phyloP scores from a whole-genome alignment of 2,888 invertebrate species.

The Elgonia sp. region DNA sequence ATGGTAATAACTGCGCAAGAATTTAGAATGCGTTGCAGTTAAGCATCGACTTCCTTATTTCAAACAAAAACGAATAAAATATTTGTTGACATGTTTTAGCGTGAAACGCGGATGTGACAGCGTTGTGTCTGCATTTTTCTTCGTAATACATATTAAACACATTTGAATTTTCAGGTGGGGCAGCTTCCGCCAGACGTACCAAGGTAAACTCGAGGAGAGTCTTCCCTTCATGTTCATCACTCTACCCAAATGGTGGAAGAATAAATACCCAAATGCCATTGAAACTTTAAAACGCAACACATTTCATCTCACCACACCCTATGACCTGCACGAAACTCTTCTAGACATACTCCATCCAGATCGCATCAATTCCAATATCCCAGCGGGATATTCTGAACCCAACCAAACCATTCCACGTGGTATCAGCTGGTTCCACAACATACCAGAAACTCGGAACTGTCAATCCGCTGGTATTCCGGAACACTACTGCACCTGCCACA shows the following conservation, averaged over 20 bases:
- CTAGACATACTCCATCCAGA: conserved; percentile 89
- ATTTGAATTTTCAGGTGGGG: no score
- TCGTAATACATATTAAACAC: no score
- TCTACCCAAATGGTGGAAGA: conserved; percentile 91
- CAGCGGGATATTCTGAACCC: conserved; percentile 80
- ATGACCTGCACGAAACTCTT: conserved; percentile 94
- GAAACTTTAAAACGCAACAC: conserved; percentile 90
- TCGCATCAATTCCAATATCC: conserved; percentile 79
- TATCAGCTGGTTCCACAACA: conserved; percentile 92
- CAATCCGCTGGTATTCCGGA: conserved; percentile 92
- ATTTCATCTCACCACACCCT: conserved; percentile 93
- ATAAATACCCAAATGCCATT: conserved; percentile 89
- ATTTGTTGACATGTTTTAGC: no score
- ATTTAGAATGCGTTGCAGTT: no score
- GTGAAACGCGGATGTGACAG: no score
- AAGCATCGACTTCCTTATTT: no score
- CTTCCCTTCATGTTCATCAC: conserved; percentile 93
- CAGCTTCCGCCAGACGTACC: no score
- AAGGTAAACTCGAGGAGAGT: no score
- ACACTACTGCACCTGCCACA: conserved; percentile 96
- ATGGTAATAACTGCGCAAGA: no score
- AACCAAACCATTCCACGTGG: conserved; percentile 86
- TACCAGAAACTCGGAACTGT: conserved; percentile 92
- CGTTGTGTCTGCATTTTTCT: no score
- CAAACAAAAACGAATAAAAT: no score